Base-by-base conservation (phyloP, 2,113 vertebrate species). In the Nipponia nippon region DNA sequence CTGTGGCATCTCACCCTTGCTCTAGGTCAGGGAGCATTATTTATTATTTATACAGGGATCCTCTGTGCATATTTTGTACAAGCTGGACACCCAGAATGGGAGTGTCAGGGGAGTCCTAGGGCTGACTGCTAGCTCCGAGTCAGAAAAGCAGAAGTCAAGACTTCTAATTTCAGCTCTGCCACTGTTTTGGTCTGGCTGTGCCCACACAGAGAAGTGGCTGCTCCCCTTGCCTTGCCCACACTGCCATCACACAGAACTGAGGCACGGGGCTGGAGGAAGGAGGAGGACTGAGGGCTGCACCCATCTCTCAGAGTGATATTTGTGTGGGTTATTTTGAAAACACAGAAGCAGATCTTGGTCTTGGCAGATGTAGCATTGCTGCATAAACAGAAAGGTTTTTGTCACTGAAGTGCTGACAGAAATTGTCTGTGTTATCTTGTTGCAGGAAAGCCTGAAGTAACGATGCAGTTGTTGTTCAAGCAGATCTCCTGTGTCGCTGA, bases 361-460 rank as follows among this genome's bases (percentile, higher is more conserved):
- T 87, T 3, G 6, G 72, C 58, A 91, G 65, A 71, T n/a, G 9
- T 12, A 52, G 10, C 14, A 20, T 63, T 71, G 50, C 9, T 44
- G n/a, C 23, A 2, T 11, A 15, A 67, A 47, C 1, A 1, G 23
- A 25, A 22, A 82, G 19, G 13, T 22, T 53, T 85, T 72, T 66
- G 66, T 66, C 16, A 2, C 46, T 49, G 40, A 70, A 55, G 16
- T 16, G 25, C 26, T 83, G 67, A 76, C 61, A 87, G n/a, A 67
- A 90, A 46, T 52, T 79, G 22, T 55, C 62, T 70, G 5, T 61
- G 2, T 66, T 83, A 38, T 72, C 13, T 94, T 77, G 70, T 72
- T 76, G 8, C 91, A 98, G 98, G 83, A 89, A 97, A 96, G 71
- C 98, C 98, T 83, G 44, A 98, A 82, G 90, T 98, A 81, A 93